Evolutionary conservation across 2,113 vertebrate genomes (phyloP).

Genomic region (Oplegnathus fasciatus): DNA sequence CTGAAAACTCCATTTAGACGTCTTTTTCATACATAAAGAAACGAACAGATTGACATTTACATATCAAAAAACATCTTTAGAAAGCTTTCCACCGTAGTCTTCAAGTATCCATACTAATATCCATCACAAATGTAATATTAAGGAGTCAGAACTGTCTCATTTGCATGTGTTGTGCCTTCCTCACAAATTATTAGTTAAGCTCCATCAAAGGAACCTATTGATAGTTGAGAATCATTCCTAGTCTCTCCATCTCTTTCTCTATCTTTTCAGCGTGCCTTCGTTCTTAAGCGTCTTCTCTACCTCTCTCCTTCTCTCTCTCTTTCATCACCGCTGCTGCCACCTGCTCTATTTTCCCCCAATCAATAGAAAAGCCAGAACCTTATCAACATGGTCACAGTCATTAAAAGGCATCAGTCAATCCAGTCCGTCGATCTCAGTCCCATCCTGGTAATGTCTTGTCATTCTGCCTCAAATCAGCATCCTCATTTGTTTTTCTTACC

Average conservation of each 20-base stretch:
- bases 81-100: background rate
- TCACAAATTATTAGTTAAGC: slow-evolving; percentile 25
- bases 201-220: slow-evolving; percentile 58
- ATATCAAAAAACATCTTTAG: slow-evolving; percentile 6
- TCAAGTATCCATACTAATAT: slow-evolving; percentile 3
- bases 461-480: slow-evolving; percentile 67
- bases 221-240: slow-evolving; percentile 39
- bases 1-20: slow-evolving; percentile 19
- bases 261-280: slow-evolving; percentile 47
- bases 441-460: slow-evolving; percentile 59
- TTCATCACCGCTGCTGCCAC: slow-evolving; percentile 67
- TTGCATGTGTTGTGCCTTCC: slow-evolving; percentile 34
- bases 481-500: slow-evolving; percentile 72
- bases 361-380: slow-evolving; percentile 74
- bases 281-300: slow-evolving; percentile 53
- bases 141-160: slow-evolving; percentile 28
- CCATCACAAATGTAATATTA: slow-evolving; percentile 15
- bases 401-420: slow-evolving; percentile 59
- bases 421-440: slow-evolving; percentile 53
- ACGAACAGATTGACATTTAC: slow-evolving; percentile 14
- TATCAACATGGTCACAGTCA: slow-evolving; percentile 65
- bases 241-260: slow-evolving; percentile 51
- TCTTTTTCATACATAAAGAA: background rate
- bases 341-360: slow-evolving; percentile 70
- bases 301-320: slow-evolving; percentile 47